Evolutionary conservation across 1,140 invertebrate species (phyloP).

Genomic region (Aleiodes sp.): DNA sequence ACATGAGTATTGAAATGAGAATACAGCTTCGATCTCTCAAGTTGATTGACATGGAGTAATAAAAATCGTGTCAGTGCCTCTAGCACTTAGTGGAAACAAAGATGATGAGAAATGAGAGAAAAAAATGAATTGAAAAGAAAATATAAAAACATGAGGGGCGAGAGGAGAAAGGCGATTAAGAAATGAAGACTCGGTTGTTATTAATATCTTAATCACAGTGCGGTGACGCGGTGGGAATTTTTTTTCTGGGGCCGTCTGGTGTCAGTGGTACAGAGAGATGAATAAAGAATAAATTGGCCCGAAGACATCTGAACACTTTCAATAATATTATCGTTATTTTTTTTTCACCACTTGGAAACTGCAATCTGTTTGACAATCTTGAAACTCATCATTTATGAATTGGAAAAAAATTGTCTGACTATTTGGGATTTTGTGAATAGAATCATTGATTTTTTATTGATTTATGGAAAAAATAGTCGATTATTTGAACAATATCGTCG

Average conservation of each 20-base stretch:
- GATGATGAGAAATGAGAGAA: neutral
- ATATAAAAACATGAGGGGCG: conserved; percentile 3
- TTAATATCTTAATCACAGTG: conserved; percentile 49
- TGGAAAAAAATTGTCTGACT: too few relatives aligned
- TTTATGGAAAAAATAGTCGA: too few relatives aligned
- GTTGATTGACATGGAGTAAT: conserved; percentile 26
- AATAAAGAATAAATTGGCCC: conserved; percentile 23
- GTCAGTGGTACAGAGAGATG: neutral
- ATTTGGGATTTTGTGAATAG: too few relatives aligned
- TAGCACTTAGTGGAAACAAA: too few relatives aligned
- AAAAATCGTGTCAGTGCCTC: conserved; percentile 21
- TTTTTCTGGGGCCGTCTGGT: conserved; percentile 41
- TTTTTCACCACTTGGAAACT: too few relatives aligned
- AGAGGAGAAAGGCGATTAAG: conserved; percentile 18
- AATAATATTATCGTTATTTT: neutral
- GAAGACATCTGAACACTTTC: neutral
- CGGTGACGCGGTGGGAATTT: conserved; percentile 24
- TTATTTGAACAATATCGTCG: too few relatives aligned
- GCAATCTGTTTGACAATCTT: neutral
- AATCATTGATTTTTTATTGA: too few relatives aligned
- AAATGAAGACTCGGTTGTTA: conserved; percentile 36
- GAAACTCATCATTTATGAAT: neutral
- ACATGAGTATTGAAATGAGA: conserved; percentile 6
- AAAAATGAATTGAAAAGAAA: conserved; percentile 1
- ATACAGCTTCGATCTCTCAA: conserved; percentile 26